Evolutionary conservation across 2,797 vertebrate species (phyloP).

Genomic region (Urosaurus nigricauda): DNA sequence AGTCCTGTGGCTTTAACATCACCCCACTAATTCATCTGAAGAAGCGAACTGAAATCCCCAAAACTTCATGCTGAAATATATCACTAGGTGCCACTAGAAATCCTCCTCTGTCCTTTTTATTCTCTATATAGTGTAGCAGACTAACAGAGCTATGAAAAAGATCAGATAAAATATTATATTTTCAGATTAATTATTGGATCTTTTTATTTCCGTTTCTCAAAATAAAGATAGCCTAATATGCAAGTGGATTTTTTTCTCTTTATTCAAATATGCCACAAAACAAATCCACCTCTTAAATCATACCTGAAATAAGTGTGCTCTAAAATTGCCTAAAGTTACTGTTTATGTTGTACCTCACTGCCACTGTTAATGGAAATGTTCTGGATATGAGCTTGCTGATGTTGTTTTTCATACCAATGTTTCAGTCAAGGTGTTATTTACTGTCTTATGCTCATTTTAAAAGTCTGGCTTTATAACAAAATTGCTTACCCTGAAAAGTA

Average conservation of each 20-base stretch:
- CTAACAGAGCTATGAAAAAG: background rate
- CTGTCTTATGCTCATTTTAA: slow-evolving; percentile 12
- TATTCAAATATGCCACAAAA: background rate
- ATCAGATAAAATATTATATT: background rate
- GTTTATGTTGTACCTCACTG: slow-evolving; percentile 27
- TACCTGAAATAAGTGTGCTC: slow-evolving; percentile 22
- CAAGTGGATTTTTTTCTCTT: background rate
- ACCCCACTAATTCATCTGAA: too few relatives aligned
- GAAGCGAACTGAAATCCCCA: too few relatives aligned
- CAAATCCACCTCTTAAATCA: slow-evolving; percentile 28
- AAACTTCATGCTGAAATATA: too few relatives aligned
- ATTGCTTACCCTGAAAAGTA: background rate
- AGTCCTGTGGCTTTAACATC: too few relatives aligned
- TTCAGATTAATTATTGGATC: background rate
- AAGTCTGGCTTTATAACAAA: slow-evolving; percentile 19
- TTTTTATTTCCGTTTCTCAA: background rate
- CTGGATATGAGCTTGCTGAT: background rate
- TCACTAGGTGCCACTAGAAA: too few relatives aligned
- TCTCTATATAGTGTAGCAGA: background rate
- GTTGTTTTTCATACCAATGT: slow-evolving; percentile 18
- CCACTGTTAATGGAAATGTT: slow-evolving; percentile 33
- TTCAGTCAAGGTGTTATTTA: slow-evolving; percentile 30
- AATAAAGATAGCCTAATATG: slow-evolving; percentile 1
- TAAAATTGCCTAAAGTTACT: slow-evolving; percentile 16
- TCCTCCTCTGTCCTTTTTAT: too few relatives aligned